Evolutionary conservation across 2,888 invertebrate genomes (phyloP), one percentile per base, ranked within the genome.

Genomic region (Pteria penguin): DNA sequence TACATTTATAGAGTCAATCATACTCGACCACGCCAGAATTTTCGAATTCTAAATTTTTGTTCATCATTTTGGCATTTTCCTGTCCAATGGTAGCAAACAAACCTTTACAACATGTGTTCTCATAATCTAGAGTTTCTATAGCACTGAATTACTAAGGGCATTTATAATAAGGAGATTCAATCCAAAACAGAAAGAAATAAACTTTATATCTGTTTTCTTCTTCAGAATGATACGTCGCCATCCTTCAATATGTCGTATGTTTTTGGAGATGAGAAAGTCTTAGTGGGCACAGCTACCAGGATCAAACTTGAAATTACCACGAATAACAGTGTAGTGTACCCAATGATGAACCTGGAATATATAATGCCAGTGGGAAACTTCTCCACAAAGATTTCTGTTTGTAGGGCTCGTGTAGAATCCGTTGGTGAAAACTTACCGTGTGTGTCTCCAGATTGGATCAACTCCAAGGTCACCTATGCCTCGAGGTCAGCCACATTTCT

Each of bases 351-450:
- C 70, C 76, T 91, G 22, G 89, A 90, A 80, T 85, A 89, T 62
- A 82, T 89, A 2, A 86, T 88, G 85, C 90, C 90, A 1, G 74
- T 78, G 36, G 82, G 81, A 31, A 82, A 72, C 29, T 61, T 62
- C 22, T 75, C 76, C 4, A 62, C 83, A 65, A 76, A 86, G 18
- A 82, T 85, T 54, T 86, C 84, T 45, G 78, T 91, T 18, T 90
- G 90, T 71, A 74, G 80, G 29, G 86, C 82, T 0, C 81, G 85
- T 63, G 75, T 90, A 32, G 52, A 79, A 11, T 82, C 76, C 22
- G 87, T 83, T 2, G 92, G 92, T 3, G 76, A 67, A 33, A 91
- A 91, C 76, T 62, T 89, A 5, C 88, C 89, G 0, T 92, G 92
- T 73, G 32, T 88, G 3, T 77, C 86, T 14, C 80, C 84, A 24